These are phyloP conservation scores for Coregonus suidteri DNA, from an alignment of 2,797 vertebrate genomes.

Conservation along the genomic window DNA sequence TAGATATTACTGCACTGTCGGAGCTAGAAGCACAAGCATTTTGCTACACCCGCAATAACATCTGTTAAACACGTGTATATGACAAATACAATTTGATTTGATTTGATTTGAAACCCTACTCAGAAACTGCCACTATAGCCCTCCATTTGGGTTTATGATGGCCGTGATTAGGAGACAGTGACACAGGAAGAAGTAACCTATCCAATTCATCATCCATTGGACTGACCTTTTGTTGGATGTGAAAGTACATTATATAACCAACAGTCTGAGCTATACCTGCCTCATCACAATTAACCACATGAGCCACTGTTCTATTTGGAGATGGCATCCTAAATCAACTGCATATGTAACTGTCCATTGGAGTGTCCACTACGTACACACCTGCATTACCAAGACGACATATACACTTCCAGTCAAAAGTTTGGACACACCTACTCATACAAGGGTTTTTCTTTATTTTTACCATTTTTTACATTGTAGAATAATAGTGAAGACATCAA, in stretches of 20 bases:
- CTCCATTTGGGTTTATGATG: background rate
- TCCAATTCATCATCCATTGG: background rate
- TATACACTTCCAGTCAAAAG: constrained; percentile 3
- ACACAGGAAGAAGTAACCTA: background rate
- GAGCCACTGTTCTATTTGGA: background rate
- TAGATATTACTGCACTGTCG: too few species aligned
- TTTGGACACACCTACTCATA: too few species aligned
- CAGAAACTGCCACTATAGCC: background rate
- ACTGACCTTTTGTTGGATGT: background rate
- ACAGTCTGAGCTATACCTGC: background rate
- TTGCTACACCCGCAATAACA: too few species aligned
- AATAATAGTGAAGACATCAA: too few species aligned
- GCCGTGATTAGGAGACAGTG: background rate
- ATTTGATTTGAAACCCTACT: background rate
- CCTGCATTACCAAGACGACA: constrained; percentile 29
- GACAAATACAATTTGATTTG: too few species aligned
- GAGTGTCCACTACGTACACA: constrained; percentile 24
- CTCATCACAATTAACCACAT: background rate
- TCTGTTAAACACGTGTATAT: too few species aligned
- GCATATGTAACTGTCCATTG: background rate
- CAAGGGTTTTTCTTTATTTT: too few species aligned
- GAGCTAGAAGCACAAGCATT: too few species aligned
- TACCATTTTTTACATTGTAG: too few species aligned
- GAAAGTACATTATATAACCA: background rate
- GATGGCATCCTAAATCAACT: background rate